Evolutionary conservation across 2,888 invertebrate genomes (phyloP), one percentile per base, ranked within the genome.

Genomic region (Neoaliturus tenellus): DNA sequence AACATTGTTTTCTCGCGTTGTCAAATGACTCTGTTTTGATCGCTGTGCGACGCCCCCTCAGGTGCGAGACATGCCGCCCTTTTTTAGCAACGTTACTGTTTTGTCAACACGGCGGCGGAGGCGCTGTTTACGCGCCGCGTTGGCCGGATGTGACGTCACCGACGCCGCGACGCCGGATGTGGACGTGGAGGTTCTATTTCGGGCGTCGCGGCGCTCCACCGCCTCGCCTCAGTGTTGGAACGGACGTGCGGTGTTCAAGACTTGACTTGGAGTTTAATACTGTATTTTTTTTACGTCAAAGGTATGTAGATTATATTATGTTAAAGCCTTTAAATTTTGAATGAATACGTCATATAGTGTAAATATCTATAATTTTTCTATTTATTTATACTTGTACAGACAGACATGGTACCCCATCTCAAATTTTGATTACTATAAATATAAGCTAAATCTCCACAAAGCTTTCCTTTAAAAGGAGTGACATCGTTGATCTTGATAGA

Each of bases 111-210:
- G 75, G 25, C 20, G 71, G 71, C 39, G 71, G 67, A 23, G 33
- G 28, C 8, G 58, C n/a, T 67, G 67, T 67, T 67, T 71, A 39
- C 71, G 39, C 25, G 75, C 4, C 71, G 39, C 41, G 75, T 75
- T 75, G 75, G 75, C 75, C 3, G 75, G 75, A 75, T 75, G 75
- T 48, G 44, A 75, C 75, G 75, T 75, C 41, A 41, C 44, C 17
- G n/a, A 35, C 39, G 8, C 71, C n/a, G n/a, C n/a, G n/a, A n/a
- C n/a, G n/a, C n/a, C n/a, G 71, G 71, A 39, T 35, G 75, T 75
- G 2, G 75, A 75, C 75, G 75, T 75, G 75, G 75, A 41, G 71
- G 39, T 20, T 25, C 39, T 71, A 71, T 71, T 44, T 31, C 17
- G 28, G 20, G 48, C 75, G 48, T 48, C 75, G 75, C 75, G 75